Conservation (phyloP, 2,888 invertebrate genomes). For the Troides oblongomaculatus region DNA sequence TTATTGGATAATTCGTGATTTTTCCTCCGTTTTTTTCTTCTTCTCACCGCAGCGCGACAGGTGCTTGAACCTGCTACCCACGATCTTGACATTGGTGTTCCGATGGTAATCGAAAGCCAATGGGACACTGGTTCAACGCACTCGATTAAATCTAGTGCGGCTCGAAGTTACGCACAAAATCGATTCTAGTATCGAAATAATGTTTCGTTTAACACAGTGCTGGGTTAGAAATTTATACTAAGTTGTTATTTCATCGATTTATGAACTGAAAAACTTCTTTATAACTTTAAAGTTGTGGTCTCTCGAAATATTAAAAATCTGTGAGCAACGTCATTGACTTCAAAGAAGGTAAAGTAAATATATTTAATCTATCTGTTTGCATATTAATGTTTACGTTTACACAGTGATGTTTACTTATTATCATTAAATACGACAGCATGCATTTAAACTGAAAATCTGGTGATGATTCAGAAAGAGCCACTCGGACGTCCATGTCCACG, state of each 20-base stretch:
- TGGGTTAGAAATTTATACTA: neutral
- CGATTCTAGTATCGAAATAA: constrained; percentile 31
- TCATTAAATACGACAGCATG: too few species aligned
- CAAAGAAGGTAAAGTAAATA: neutral
- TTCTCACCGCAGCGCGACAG: constrained; percentile 49
- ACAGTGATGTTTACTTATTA: too few species aligned
- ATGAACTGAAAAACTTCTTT: neutral
- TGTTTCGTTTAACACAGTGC: constrained; percentile 4
- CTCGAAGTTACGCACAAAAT: constrained; percentile 47
- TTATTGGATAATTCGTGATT: constrained; percentile 78
- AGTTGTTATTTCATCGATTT: neutral
- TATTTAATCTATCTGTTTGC: neutral
- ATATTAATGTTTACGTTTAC: too few species aligned
- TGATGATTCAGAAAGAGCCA: too few species aligned
- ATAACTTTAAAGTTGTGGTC: neutral
- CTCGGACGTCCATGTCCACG: too few species aligned
- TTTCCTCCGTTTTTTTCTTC: constrained; percentile 54
- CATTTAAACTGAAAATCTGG: too few species aligned
- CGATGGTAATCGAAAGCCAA: constrained; percentile 41
- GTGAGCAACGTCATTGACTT: neutral
- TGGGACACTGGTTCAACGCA: constrained; percentile 49
- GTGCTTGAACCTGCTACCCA: constrained; percentile 70
- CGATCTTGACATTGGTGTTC: constrained; percentile 68
- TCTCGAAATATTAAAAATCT: neutral
- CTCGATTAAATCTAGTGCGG: constrained; percentile 43